Conservation (phyloP, 1,140 invertebrate species). For the Trichomalopsis sarcophagae region DNA sequence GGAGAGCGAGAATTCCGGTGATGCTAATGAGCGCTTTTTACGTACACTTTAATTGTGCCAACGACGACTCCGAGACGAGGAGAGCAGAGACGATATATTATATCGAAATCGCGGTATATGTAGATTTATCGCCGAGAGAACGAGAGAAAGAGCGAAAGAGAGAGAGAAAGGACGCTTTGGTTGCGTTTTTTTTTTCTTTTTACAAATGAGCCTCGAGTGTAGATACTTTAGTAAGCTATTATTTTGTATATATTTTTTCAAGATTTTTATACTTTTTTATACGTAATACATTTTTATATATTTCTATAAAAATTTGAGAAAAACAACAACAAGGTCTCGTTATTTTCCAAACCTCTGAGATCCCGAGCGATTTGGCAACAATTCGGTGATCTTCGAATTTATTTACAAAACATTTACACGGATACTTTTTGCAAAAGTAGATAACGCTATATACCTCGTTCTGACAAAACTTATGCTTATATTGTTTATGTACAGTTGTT, state of each 20-base stretch:
- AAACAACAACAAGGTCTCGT: slow-evolving; percentile 10
- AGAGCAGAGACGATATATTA: not conserved
- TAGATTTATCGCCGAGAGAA: not conserved
- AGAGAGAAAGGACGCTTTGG: not conserved
- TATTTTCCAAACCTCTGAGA: slow-evolving; percentile 10
- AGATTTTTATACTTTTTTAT: slow-evolving; percentile 66
- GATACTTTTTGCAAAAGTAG: too few species aligned
- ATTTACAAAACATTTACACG: not conserved
- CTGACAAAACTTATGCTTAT: not conserved
- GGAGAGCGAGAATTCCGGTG: not conserved
- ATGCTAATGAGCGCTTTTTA: slow-evolving; percentile 15
- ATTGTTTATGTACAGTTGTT: not conserved
- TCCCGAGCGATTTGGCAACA: not conserved
- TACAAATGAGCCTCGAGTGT: slow-evolving; percentile 58
- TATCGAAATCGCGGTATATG: slow-evolving; percentile 40
- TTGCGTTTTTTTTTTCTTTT: slow-evolving; percentile 41
- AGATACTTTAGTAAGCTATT: slow-evolving; percentile 70
- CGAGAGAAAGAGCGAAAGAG: slow-evolving; percentile 10
- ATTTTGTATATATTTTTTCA: slow-evolving; percentile 70
- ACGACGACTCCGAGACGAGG: slow-evolving; percentile 41
- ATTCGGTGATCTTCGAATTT: not conserved
- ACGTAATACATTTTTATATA: slow-evolving; percentile 63
- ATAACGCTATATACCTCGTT: not conserved
- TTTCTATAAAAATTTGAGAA: slow-evolving; percentile 53
- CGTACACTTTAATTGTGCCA: slow-evolving; percentile 44